phyloP scores from a whole-genome alignment of 2,113 vertebrate species.

The Oplegnathus fasciatus region DNA sequence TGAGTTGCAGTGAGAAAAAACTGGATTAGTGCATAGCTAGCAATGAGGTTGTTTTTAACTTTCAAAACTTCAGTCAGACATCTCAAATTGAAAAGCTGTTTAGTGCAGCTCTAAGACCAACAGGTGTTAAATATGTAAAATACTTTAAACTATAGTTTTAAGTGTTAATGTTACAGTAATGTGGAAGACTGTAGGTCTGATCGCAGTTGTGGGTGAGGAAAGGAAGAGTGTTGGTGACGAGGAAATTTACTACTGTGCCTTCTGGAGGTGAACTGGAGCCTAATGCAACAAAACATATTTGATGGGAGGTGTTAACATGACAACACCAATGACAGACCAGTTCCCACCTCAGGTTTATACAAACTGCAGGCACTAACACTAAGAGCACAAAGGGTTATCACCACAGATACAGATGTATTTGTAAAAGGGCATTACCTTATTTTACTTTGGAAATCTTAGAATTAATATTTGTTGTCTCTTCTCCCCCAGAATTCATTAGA shows the following conservation, averaged over 20 bases:
- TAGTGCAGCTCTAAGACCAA: not conserved
- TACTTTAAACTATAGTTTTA: not conserved
- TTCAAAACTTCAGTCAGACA: too few species aligned
- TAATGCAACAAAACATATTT: not conserved
- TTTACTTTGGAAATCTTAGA: not conserved
- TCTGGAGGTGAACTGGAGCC: not conserved
- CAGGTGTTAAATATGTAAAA: too few species aligned
- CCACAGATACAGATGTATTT: not conserved
- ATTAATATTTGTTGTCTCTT: not conserved
- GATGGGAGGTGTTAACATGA: slow-evolving; percentile 14
- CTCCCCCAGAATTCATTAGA: not conserved
- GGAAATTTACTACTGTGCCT: not conserved
- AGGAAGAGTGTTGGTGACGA: not conserved
- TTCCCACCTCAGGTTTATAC: not conserved
- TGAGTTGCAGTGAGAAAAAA: not conserved
- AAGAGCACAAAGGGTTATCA: not conserved
- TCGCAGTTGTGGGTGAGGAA: not conserved
- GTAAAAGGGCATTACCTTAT: not conserved
- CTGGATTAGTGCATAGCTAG: not conserved
- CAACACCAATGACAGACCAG: not conserved
- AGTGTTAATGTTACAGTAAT: not conserved
- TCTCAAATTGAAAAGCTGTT: too few species aligned
- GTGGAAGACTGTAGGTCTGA: not conserved
- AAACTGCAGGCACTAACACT: not conserved
- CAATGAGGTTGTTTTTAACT: not conserved